Evolutionary conservation across 2,888 invertebrate genomes (phyloP), one percentile per base, ranked within the genome.

Genomic region (Cheilosia grossa): DNA sequence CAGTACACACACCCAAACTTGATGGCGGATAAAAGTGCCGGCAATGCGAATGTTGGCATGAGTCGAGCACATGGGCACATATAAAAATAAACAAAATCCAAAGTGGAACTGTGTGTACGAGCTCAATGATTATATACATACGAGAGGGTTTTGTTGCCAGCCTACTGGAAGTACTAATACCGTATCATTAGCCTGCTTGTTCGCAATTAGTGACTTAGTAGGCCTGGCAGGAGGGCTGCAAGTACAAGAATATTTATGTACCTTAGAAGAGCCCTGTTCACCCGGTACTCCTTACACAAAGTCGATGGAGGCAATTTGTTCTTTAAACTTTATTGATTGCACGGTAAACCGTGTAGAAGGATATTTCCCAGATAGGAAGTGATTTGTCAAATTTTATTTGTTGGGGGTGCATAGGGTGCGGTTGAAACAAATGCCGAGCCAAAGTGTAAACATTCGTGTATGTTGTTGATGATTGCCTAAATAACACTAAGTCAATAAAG

Each of bases 181-280:
- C 66, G 17, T 66, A 77, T 77, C 64, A 77, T 82, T 77, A 77
- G 70, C 70, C 21, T 82, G 77, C 77, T 82, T 82, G 77, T 66
- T 70, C 66, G 59, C 77, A 82, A 82, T 82, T 82, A 82, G 70
- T 17, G 70, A 77, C 67, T 82, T 77, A 47, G 44, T 33, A 33
- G 10, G 17, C 44, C 19, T n/a, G 10, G 6, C 2, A 21, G 40
- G 56, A 30, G 37, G 19, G 49, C 30, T 30, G 30, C 17, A 17
- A 37, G 13, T 13, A 4, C 3, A 4, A 37, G 37, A 37, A 15
- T 69, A 30, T 13, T 21, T 10, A 30, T 10, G 44, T 42, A 58
- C 27, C 42, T 75, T 21, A 19, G 63, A 81, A 17, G 58, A 27
- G 19, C 15, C 30, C 44, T 19, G 42, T 6, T 10, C 19, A 15